Base-by-base conservation (phyloP, 2,888 invertebrate genomes). In the Siphlonurus alternatus region DNA sequence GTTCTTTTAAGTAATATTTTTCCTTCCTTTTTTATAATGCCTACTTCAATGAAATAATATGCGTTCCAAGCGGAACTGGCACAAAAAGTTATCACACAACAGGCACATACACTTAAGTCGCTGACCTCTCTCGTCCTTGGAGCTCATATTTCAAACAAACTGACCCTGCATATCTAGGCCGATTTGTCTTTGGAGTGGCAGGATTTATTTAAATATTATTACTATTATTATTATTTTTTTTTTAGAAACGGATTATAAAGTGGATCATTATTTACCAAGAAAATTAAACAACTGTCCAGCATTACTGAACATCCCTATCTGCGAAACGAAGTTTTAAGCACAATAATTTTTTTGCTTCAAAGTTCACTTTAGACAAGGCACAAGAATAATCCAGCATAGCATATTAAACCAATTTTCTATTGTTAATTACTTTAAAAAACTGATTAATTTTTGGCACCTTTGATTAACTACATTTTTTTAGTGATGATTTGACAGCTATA, bases 11-110 rank as follows among this genome's bases (percentile, higher is more conserved):
- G 22, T 56, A 10, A 56, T 56, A 20, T 18, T 22, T 56, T 7
- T 56, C 20, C 5, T 56, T 56, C n/a, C 53, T 20, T 56, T 56
- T 56, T 22, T 20, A 15, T 38, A 38, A 38, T 38, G 38, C 38
- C 38, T 38, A 38, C 38, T 38, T 38, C 38, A 20, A 18, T 56
- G 56, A 56, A n/a, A 56, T 56, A 20, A 20, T 18, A 20, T 56
- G 56, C 56, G 56, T 56, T 56, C 56, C 22, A 22, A 56, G 56
- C 20, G 22, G 56, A 56, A 56, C 56, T 56, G 56, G 56, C 56
- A 56, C 56, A 56, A 56, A 38, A 56, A 22, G n/a, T 56, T 22
- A 56, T 20, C n/a, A 22, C 56, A 56, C 38, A 38, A 38, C 38
- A 38, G 38, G 38, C 38, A 38, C 38, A 15, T 38, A 38, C 38